Base-by-base conservation (phyloP, 1,140 invertebrate species). In the Pogonomyrmex californicus region DNA sequence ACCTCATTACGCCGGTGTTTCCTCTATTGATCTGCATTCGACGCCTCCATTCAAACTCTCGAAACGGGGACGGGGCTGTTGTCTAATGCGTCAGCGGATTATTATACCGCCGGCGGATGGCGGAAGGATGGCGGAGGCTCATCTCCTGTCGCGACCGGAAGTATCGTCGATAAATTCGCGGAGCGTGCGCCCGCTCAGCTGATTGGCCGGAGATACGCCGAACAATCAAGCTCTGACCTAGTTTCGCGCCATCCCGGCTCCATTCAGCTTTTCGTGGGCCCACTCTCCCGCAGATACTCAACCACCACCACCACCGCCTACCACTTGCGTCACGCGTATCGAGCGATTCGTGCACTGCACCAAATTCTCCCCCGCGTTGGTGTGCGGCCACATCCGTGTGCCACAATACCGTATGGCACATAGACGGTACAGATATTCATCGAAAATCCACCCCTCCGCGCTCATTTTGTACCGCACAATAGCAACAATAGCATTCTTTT, bases 191-290 rank as follows among this genome's bases (percentile, higher is more conserved):
- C 4, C n/a, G 86, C 23, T 87, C 78, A 86, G 85, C 85, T 85
- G 88, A 86, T 90, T 86, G 79, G 66, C 77, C 86, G 81, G 49
- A 66, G 73, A 82, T 68, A 88, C 78, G 85, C 66, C 86, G 81
- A 87, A 79, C 63, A 66, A 82, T 87, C 78, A 78, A 83, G 70
- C 73, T 75, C 44, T 93, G 93, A 93, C 93, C 93, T 79, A 94
- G 87, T 94, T 93, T 90, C 62, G 58, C 41, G 58, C 41, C 86
- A 62, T 78, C 30, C 63, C 87, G 65, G 41, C 65, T 93, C 89
- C 93, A 93, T 94, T 94, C 92, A 93, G 92, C 90, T 94, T 93
- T 93, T 94, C 90, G 73, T 79, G 68, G 63, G 77, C 44, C 82
- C 78, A 78, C 78, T 87, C 85, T 62, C 41, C 71, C 38, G 49